A percentile compares a stretch with the other conserved stretches of the same genome.
Evolutionary conservation across 2,797 vertebrate genomes (phyloP).

Genomic region (Scleropages formosus): DNA sequence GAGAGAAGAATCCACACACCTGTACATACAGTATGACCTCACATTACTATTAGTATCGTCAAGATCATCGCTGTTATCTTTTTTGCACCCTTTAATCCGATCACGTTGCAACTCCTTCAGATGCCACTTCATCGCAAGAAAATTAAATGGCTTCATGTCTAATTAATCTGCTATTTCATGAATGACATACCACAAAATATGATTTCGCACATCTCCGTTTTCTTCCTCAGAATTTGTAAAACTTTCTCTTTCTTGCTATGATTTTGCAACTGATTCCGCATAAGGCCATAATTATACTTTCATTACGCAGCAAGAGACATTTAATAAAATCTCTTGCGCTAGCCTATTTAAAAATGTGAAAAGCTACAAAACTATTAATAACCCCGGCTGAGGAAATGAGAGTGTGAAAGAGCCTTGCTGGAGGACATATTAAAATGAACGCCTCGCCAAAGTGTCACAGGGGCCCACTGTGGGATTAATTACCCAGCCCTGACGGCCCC

Average conservation of each 20-base stretch:
- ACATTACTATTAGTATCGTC: too few relatives aligned
- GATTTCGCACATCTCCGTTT: background rate
- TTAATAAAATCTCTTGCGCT: conserved; percentile 8
- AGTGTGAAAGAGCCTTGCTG: background rate
- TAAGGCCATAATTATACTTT: background rate
- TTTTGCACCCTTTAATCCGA: too few relatives aligned
- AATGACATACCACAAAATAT: too few relatives aligned
- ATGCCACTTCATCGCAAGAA: too few relatives aligned
- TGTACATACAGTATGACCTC: too few relatives aligned
- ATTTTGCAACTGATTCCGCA: background rate
- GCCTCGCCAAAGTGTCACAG: too few relatives aligned
- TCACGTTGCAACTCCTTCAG: too few relatives aligned
- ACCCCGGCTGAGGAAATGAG: background rate
- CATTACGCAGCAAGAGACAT: background rate
- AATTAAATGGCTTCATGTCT: too few relatives aligned
- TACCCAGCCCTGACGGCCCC: background rate
- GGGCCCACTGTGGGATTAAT: background rate
- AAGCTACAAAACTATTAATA: conserved; percentile 18
- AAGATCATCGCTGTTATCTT: too few relatives aligned
- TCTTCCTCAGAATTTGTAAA: conserved; percentile 39
- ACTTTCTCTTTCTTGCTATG: conserved; percentile 40
- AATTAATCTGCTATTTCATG: too few relatives aligned
- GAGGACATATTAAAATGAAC: background rate
- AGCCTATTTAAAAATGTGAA: background rate
- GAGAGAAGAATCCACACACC: too few relatives aligned